A percentile compares a stretch with the other conserved stretches of the same genome.
phyloP scores from a whole-genome alignment of 2,888 invertebrate species.

The Hemaris fuciformis region DNA sequence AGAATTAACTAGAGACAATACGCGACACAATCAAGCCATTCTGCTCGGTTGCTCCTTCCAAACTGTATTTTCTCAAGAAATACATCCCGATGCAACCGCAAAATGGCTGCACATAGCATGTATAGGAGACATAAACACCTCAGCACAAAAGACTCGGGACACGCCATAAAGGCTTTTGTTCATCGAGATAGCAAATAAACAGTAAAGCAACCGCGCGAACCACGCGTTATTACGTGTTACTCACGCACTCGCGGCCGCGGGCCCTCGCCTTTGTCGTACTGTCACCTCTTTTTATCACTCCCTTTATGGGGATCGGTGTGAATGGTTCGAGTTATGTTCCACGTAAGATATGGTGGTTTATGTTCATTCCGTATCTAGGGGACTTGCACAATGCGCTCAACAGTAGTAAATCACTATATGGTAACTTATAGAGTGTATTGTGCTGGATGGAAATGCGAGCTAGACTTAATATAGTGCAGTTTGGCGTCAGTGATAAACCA shows the following conservation, averaged over 20 bases:
- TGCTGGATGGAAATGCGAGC: no score
- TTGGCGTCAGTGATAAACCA: no score
- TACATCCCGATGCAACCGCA: not conserved
- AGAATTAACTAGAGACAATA: no score
- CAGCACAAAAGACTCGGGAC: slow-evolving; percentile 3
- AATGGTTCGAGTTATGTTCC: not conserved
- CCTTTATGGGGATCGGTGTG: slow-evolving; percentile 23
- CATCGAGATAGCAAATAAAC: slow-evolving; percentile 29
- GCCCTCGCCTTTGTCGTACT: slow-evolving; percentile 35
- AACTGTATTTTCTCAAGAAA: not conserved
- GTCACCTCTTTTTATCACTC: slow-evolving; percentile 28
- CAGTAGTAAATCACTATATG: not conserved
- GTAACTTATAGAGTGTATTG: no score
- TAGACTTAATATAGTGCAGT: no score
- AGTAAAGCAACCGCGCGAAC: slow-evolving; percentile 28
- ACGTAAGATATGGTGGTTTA: not conserved
- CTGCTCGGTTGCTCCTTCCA: no score
- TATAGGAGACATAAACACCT: not conserved
- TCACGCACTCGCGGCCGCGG: slow-evolving; percentile 35
- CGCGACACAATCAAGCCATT: no score
- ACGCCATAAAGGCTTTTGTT: slow-evolving; percentile 23
- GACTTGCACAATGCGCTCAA: not conserved
- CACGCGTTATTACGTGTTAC: slow-evolving; percentile 40
- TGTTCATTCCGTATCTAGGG: not conserved
- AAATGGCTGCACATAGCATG: not conserved